phyloP scores from a whole-genome alignment of 2,797 vertebrate genomes.

The Pogonophryne albipinna region DNA sequence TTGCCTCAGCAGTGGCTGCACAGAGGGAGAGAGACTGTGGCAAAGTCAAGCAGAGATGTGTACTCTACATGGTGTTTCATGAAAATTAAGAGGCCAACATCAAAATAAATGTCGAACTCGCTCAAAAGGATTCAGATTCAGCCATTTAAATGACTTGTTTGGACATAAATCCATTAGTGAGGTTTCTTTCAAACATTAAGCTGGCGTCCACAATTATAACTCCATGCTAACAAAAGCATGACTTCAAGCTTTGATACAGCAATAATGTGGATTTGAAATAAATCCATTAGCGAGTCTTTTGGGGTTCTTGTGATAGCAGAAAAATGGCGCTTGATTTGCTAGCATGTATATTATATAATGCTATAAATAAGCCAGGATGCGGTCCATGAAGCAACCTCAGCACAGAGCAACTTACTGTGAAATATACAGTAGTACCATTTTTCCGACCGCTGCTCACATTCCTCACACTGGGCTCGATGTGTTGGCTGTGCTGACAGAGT shows the following conservation, averaged over 20 bases:
- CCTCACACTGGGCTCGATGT: constrained; percentile 56
- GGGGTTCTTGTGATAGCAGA: constrained; percentile 24
- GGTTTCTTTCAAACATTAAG: constrained; percentile 21
- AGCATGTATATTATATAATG: constrained; percentile 62
- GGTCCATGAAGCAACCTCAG: constrained; percentile 36
- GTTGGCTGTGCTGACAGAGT: constrained; percentile 69
- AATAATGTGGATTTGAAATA: constrained; percentile 20
- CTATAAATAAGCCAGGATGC: constrained; percentile 69
- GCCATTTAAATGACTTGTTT: constrained; percentile 36
- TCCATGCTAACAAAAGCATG: constrained; percentile 14
- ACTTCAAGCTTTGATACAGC: constrained; percentile 25
- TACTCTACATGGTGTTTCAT: constrained; percentile 26
- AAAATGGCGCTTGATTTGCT: constrained; percentile 48
- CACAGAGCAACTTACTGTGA: constrained; percentile 51
- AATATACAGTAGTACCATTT: constrained; percentile 55
- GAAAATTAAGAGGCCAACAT: constrained; percentile 28
- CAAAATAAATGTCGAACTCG: constrained; percentile 18
- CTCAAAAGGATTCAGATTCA: constrained; percentile 18
- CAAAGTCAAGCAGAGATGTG: constrained; percentile 2
- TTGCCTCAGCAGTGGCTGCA: constrained; percentile 32
- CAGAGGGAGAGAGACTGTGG: constrained; percentile 20
- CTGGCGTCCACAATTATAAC: constrained; percentile 12
- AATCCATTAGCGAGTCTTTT: constrained; percentile 41
- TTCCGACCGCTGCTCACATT: constrained; percentile 52
- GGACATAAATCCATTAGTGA: constrained; percentile 21